phyloP scores from a whole-genome alignment of 2,113 vertebrate species.

The Cygnus buccinator region DNA sequence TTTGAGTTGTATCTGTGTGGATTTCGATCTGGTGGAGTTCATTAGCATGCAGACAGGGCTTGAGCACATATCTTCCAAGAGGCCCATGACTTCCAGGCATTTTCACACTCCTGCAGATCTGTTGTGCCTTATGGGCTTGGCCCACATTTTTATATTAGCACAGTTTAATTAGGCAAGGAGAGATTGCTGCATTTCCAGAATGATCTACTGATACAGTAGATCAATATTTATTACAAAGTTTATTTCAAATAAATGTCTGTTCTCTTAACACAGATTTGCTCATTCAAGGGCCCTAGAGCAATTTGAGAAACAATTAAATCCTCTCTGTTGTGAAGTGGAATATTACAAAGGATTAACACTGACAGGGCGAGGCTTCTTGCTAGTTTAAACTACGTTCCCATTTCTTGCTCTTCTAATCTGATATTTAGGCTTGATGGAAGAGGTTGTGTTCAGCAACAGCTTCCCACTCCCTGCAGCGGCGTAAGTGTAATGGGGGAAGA shows the following conservation, averaged over 20 bases:
- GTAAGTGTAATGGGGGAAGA: background rate
- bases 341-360: constrained; percentile 40
- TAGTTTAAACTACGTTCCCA: background rate
- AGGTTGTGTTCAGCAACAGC: background rate
- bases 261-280: background rate
- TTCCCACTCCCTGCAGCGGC: background rate
- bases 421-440: background rate
- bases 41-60: constrained; percentile 31
- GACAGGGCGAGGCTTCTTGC: background rate
- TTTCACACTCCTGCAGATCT: background rate
- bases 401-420: background rate
- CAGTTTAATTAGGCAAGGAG: constrained; percentile 24
- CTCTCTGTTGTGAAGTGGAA: constrained; percentile 19
- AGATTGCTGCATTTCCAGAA: constrained; percentile 18
- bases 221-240: constrained; percentile 42
- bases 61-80: background rate
- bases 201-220: background rate
- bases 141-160: background rate
- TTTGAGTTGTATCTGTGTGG: constrained; percentile 36
- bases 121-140: background rate
- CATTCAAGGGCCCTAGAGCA: background rate
- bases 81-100: background rate
- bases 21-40: constrained; percentile 7
- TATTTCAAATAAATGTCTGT: constrained; percentile 1
- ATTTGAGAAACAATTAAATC: constrained; percentile 50